These are phyloP conservation scores for Corydoras sp. DNA, from an alignment of 2,113 vertebrate species.

Conservation along the genomic window DNA sequence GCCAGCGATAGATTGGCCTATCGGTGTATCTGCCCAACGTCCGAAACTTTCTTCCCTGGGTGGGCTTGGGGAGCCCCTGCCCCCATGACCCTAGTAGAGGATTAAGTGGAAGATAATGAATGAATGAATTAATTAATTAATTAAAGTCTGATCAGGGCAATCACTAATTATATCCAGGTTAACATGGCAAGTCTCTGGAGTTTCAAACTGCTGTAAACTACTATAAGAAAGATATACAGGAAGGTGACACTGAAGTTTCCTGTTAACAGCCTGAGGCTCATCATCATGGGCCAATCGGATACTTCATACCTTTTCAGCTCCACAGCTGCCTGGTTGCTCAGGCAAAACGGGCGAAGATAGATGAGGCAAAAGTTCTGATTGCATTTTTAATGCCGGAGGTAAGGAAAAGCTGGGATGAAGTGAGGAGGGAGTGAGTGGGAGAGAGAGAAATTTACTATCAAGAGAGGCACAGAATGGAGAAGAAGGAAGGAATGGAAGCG, in stretches of 20 bases:
- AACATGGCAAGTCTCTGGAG: constrained; percentile 1
- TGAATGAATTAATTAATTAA: too few species aligned
- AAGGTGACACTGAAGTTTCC: constrained; percentile 27
- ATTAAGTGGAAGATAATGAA: too few species aligned
- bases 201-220: neutral
- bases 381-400: constrained; percentile 30
- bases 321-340: constrained; percentile 26
- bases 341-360: constrained; percentile 28
- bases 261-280: constrained; percentile 15
- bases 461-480: neutral
- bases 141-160: too few species aligned
- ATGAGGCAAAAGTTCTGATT: constrained; percentile 34
- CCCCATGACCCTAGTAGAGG: too few species aligned
- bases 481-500: neutral
- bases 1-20: too few species aligned
- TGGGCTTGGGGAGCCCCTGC: too few species aligned
- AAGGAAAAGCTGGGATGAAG: constrained; percentile 20
- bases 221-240: constrained; percentile 2
- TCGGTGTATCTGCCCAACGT: too few species aligned
- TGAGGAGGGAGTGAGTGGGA: constrained; percentile 1
- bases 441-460: constrained; percentile 10
- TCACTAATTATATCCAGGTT: too few species aligned
- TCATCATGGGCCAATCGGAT: constrained; percentile 20
- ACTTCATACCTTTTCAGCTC: constrained; percentile 25
- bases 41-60: too few species aligned